A percentile compares a stretch with the other conserved stretches of the same genome.
Conservation (phyloP, 2,888 invertebrate species). For the Brenthis daphne region DNA sequence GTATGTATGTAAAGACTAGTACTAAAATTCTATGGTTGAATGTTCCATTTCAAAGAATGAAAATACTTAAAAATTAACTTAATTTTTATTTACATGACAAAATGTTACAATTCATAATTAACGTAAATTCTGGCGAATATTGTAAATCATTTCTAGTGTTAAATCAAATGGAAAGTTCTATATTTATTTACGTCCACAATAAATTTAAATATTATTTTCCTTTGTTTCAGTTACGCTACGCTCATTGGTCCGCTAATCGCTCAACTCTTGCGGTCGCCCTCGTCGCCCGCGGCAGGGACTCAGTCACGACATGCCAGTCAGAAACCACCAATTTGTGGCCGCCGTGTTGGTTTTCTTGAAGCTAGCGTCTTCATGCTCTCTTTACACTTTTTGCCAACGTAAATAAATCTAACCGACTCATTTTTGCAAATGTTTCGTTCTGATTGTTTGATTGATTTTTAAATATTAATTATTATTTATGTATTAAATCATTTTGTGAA, state of each 20-base stretch:
- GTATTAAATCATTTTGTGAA: too few relatives aligned
- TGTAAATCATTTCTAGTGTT: too few relatives aligned
- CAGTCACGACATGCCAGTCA: conserved; percentile 75
- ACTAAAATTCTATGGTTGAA: too few relatives aligned
- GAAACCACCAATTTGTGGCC: conserved; percentile 80
- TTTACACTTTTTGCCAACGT: conserved; percentile 67
- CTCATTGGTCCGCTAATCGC: conserved; percentile 41
- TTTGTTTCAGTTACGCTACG: conserved; percentile 45
- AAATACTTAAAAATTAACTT: too few relatives aligned
- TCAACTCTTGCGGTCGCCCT: conserved; percentile 45
- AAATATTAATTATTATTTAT: not conserved
- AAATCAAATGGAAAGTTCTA: not conserved
- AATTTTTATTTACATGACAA: too few relatives aligned
- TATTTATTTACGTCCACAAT: not conserved
- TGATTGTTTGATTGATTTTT: conserved; percentile 21
- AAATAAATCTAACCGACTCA: conserved; percentile 40
- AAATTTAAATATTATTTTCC: not conserved
- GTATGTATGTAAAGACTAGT: too few relatives aligned
- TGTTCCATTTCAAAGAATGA: too few relatives aligned
- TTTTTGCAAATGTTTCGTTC: conserved; percentile 39
- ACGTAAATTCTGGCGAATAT: too few relatives aligned
- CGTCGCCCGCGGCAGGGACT: conserved; percentile 67
- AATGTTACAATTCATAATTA: too few relatives aligned
- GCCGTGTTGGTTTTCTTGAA: conserved; percentile 81
- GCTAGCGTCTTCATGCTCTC: conserved; percentile 76